Base-by-base conservation (phyloP, 2,113 vertebrate species). In the Leucopternis melanops region DNA sequence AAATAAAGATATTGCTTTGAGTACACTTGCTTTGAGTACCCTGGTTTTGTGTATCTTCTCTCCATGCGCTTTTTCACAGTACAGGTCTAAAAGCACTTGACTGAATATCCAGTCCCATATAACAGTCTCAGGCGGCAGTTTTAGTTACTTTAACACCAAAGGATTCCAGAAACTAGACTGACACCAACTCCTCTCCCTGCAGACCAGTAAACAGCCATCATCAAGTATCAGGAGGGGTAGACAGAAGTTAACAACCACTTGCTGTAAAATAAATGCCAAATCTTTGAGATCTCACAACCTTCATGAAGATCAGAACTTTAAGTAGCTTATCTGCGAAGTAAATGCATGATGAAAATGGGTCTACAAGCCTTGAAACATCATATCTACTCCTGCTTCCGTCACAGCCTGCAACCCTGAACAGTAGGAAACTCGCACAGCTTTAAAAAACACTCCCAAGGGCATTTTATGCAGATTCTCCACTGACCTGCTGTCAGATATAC, bases 1-100 rank as follows among this genome's bases (percentile, higher is more conserved):
- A 82, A 97, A 97, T 97, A 97, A 97, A 97, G 50, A 27, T 62
- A 77, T 11, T 81, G 86, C 95, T 95, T 81, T 58, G 69, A 81
- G 57, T 58, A 40, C 77, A 36, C 31, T 44, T 72, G 42, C 42
- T 73, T 63, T 11, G 67, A 84, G 52, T 59, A 20, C 13, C 19
- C 17, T 61, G 36, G 6, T 2, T 45, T 67, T 47, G n/a, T 59
- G 91, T 54, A 5, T 57, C 34, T 85, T 45, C 4, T 55, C 72
- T 54, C 69, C 20, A 4, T 2, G 8, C 0, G 0, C 29, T 40
- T 83, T 78, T 52, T 34, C 36, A 22, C 11, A 40, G 34, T 13
- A 16, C 16, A 25, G 5, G 29, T 10, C n/a, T 79, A 54, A 91
- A 78, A 81, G 14, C 73, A 36, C 57, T 16, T 9, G 15, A 9